phyloP scores from a whole-genome alignment of 92 coral and sea anemone species.

The Epizoanthus illoricatus region DNA sequence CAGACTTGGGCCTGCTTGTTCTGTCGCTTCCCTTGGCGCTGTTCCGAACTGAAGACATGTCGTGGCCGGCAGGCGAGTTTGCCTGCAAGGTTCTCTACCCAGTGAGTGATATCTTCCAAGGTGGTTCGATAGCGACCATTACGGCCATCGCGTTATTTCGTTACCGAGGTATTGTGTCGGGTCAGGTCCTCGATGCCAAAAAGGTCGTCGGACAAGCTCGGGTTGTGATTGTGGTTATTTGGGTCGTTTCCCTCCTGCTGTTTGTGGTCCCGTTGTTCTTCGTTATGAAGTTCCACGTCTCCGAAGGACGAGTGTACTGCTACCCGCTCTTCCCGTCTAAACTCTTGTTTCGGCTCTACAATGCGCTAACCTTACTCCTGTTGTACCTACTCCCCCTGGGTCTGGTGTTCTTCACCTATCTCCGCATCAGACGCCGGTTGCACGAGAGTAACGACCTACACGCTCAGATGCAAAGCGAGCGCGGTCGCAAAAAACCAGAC shows the following conservation, averaged over 20 bases:
- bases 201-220: constrained; percentile 51
- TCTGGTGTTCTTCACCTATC: constrained; percentile 63
- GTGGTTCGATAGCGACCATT: constrained; percentile 81
- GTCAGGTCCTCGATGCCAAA: constrained; percentile 60
- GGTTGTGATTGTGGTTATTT: constrained; percentile 53
- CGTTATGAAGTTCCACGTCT: constrained; percentile 59
- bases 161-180: constrained; percentile 80
- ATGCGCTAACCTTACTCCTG: constrained; percentile 59
- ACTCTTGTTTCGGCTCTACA: constrained; percentile 63
- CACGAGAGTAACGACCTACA: constrained; percentile 77
- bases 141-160: constrained; percentile 80
- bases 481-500: constrained; percentile 47
- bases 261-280: constrained; percentile 76
- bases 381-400: constrained; percentile 70
- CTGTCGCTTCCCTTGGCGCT: constrained; percentile 80
- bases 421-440: constrained; percentile 76
- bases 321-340: constrained; percentile 61
- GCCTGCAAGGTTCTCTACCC: constrained; percentile 81
- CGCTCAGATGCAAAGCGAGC: constrained; percentile 66
- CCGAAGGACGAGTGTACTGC: constrained; percentile 48
- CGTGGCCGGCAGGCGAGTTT: constrained; percentile 86
- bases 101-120: constrained; percentile 79
- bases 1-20: constrained; percentile 72
- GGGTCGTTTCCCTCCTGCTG: constrained; percentile 69
- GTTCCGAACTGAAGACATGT: constrained; percentile 68